Conservation (phyloP, 2,113 vertebrate species). For the Glaucidium brasilianum region DNA sequence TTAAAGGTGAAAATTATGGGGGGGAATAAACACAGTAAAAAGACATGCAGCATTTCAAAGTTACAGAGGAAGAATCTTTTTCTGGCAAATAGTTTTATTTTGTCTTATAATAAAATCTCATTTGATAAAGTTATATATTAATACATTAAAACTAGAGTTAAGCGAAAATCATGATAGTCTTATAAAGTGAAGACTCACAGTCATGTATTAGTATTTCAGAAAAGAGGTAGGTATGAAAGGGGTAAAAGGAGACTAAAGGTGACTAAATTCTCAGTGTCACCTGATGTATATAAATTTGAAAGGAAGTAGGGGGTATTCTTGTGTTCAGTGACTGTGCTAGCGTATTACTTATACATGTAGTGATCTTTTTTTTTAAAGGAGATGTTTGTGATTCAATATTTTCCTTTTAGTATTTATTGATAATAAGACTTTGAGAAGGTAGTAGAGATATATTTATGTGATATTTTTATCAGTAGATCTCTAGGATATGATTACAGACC, state of each 20-base stretch:
- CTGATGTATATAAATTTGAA: not conserved
- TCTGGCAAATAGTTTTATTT: not conserved
- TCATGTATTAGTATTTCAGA: not conserved
- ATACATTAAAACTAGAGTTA: not conserved
- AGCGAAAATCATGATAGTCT: not conserved
- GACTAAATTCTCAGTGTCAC: not conserved
- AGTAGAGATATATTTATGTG: not conserved
- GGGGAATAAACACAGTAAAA: fast-evolving
- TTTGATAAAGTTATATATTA: not conserved
- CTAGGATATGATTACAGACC: not conserved
- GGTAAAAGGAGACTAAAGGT: not conserved
- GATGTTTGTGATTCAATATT: conserved; percentile 62
- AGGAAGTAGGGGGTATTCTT: not conserved
- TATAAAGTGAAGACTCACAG: not conserved
- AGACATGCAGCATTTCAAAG: not conserved
- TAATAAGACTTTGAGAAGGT: not conserved
- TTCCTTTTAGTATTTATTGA: conserved; percentile 44
- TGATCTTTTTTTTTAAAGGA: conserved; percentile 8
- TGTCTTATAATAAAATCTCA: not conserved
- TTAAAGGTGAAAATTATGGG: not conserved
- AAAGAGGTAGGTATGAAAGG: not conserved
- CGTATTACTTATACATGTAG: not conserved
- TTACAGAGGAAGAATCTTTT: not conserved
- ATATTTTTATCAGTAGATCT: not conserved
- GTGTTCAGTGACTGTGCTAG: not conserved